Percentiles rank a stretch among this genome's conserved stretches.
Evolutionary conservation across 2,888 invertebrate species (phyloP).

Genomic region (Hypolimnas misippus): DNA sequence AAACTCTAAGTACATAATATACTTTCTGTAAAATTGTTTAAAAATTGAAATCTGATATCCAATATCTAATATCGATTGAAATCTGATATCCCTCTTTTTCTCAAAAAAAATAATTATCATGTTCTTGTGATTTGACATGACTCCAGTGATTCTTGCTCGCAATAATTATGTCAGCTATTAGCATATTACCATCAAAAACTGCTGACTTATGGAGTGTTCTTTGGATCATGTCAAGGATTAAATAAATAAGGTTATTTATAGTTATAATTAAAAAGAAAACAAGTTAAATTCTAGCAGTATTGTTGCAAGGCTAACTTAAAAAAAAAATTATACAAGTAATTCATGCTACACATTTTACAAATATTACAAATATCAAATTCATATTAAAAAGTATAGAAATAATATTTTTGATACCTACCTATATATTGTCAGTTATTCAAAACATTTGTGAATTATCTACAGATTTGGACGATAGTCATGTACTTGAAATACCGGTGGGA

Average conservation of each 20-base stretch:
- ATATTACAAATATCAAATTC: background rate
- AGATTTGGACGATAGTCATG: background rate
- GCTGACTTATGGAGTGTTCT: background rate
- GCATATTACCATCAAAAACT: background rate
- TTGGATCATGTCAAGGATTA: too few species aligned
- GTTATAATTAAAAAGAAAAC: too few species aligned
- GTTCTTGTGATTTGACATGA: too few species aligned
- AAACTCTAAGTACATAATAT: too few species aligned
- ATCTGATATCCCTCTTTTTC: too few species aligned
- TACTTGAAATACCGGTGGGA: background rate
- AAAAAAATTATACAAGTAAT: background rate
- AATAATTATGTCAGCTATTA: background rate
- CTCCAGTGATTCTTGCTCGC: too few species aligned
- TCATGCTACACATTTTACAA: background rate
- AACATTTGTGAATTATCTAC: background rate
- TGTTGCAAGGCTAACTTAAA: background rate
- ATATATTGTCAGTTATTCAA: background rate
- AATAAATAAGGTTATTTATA: background rate
- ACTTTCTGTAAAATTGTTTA: too few species aligned
- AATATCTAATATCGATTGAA: too few species aligned
- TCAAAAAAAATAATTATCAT: too few species aligned
- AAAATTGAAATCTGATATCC: too few species aligned
- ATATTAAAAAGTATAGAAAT: background rate
- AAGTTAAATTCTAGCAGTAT: background rate
- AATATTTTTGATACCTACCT: slow-evolving; percentile 11